Percentiles rank a stretch among this genome's conserved stretches.
phyloP scores from a whole-genome alignment of 23 tunicate species.

The Styela clava region DNA sequence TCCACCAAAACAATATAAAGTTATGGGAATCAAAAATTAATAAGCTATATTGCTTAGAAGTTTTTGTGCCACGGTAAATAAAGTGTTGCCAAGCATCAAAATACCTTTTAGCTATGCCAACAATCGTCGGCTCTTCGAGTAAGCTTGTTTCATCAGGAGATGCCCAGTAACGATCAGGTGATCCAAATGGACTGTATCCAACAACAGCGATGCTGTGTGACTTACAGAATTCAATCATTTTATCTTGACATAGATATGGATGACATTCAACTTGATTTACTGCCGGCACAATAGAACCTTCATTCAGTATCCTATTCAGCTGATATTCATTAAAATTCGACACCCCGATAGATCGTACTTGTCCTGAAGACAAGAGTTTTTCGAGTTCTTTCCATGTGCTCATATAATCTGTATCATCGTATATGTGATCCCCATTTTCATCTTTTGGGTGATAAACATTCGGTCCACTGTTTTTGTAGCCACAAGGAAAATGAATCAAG shows the following conservation, averaged over 20 bases:
- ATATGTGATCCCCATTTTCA: constrained; percentile 7
- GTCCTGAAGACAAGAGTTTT: constrained; percentile 12
- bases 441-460: constrained; percentile 17
- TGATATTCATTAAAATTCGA: constrained; percentile 47
- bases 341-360: constrained; percentile 39
- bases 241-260: constrained; percentile 28
- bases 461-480: neutral
- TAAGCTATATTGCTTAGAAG: too few species aligned
- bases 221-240: constrained; percentile 2
- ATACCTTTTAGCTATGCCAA: neutral
- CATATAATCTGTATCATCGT: constrained; percentile 16
- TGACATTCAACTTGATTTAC: constrained; percentile 56
- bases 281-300: constrained; percentile 30
- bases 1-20: too few species aligned
- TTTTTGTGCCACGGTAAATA: too few species aligned
- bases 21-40: too few species aligned
- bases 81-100: too few species aligned
- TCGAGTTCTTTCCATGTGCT: constrained; percentile 34
- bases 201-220: neutral
- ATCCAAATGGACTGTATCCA: constrained; percentile 35
- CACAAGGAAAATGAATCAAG: constrained; percentile 24
- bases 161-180: constrained; percentile 21
- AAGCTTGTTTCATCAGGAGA: neutral
- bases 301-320: constrained; percentile 18
- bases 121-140: neutral